Base-by-base conservation (phyloP, 2,888 invertebrate species). In the Dicycla oo region DNA sequence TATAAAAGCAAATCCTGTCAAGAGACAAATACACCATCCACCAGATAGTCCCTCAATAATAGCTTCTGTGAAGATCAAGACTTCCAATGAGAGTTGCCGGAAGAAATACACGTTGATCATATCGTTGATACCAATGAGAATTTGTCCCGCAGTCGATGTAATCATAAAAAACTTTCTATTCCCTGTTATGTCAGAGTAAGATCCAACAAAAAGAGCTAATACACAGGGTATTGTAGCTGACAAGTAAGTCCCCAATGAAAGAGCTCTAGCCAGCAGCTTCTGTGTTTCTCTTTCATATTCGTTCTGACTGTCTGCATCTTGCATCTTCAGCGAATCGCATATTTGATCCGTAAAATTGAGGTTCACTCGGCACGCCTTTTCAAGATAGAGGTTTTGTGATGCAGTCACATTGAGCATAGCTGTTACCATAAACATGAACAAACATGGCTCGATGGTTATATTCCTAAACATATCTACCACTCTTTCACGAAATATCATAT, bases 301-400 rank as follows among this genome's bases (percentile, higher is more conserved):
- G 77, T 92, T 94, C 75, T 94, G 90, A 51, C 88, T 91, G 7
- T 96, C 96, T 1, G 97, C 97, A 68, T 97, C 96, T 84, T 98
- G 96, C 15, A 96, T 91, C 34, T 97, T 97, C 11, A 98, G 91
- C 0, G 98, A 97, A 83, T 97, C 96, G 89, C 98, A 98, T 1
- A 98, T 97, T 84, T 97, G 96, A 40, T 96, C 96, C 0, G 97
- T 95, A 85, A 97, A 98, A 30, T 96, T 97, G 74, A 98, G 94
- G 89, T 98, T 98, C 0, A 98, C 98, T 23, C 98, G 94, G 88
- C 98, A 98, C 0, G 98, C 98, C 90, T 98, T 98, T 89, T 98
- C 98, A 81, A 98, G 94, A 88, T 97, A 97, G 15, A 98, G 93
- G 92, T 98, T 98, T 90, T 98, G 98, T 5, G 98, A 97, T 38